These are phyloP conservation scores for Nicator chloris DNA, from an alignment of 2,113 vertebrate genomes.

Conservation along the genomic window DNA sequence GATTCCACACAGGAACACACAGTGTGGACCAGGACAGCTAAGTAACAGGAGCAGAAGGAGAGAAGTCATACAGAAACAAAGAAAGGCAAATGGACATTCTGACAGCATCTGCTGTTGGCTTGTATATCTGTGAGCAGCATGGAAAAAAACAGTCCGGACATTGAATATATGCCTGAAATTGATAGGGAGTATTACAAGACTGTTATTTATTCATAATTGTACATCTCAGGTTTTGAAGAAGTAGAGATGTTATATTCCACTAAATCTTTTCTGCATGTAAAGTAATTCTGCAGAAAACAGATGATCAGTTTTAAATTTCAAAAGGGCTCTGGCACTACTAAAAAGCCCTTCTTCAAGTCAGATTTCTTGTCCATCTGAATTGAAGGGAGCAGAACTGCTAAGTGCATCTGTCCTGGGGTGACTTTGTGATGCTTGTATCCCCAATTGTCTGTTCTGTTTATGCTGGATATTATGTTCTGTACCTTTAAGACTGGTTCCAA, in stretches of 20 bases:
- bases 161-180: background rate
- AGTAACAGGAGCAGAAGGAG: background rate
- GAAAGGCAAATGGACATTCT: background rate
- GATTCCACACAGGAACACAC: too few species aligned
- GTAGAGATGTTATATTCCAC: background rate
- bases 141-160: background rate
- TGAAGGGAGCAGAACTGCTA: background rate
- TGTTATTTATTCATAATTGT: background rate
- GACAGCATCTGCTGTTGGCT: background rate
- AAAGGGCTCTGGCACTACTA: background rate
- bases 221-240: background rate
- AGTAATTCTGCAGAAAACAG: background rate
- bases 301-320: background rate
- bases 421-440: too few species aligned
- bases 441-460: too few species aligned
- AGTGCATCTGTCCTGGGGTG: too few species aligned
- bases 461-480: too few species aligned
- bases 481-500: too few species aligned
- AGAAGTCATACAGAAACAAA: background rate
- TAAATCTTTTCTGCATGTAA: background rate
- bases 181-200: background rate
- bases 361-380: background rate
- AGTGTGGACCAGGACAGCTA: background rate
- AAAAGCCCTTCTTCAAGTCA: background rate
- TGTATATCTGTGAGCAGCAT: fast-evolving